Conservation (phyloP, 2,888 invertebrate genomes). For the Horisme vitalbata region DNA sequence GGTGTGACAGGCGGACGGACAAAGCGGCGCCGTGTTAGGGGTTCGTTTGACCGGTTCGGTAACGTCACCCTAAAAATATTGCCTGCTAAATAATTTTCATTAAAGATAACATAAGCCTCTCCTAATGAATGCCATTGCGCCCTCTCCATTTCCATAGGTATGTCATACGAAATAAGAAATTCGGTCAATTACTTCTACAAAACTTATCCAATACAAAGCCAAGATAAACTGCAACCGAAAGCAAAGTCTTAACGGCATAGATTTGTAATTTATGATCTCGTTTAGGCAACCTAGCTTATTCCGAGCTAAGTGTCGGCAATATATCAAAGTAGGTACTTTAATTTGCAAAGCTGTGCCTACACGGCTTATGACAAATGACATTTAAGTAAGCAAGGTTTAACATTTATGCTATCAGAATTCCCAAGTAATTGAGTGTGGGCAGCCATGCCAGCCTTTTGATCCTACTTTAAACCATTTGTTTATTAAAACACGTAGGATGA, state of each 20-base stretch:
- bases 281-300: conserved; percentile 14
- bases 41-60: no score
- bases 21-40: no score
- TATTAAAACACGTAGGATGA: neutral
- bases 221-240: neutral
- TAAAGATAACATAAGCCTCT: no score
- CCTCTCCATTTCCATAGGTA: no score
- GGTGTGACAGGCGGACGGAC: no score
- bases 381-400: neutral
- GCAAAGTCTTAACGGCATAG: conserved; percentile 13
- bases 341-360: conserved; percentile 3
- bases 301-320: conserved; percentile 6
- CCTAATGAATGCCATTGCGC: no score
- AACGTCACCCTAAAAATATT: no score
- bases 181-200: no score
- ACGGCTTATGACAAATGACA: neutral
- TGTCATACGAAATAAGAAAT: no score
- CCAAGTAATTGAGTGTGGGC: neutral
- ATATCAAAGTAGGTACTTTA: conserved; percentile 13
- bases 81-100: no score
- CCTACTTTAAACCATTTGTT: neutral
- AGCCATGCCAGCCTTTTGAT: neutral
- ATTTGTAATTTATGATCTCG: conserved; percentile 25
- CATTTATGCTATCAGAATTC: neutral
- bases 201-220: neutral